A percentile compares a stretch with the other conserved stretches of the same genome.
Conservation (phyloP, 2,113 vertebrate genomes). For the Lichenostomus cassidix region DNA sequence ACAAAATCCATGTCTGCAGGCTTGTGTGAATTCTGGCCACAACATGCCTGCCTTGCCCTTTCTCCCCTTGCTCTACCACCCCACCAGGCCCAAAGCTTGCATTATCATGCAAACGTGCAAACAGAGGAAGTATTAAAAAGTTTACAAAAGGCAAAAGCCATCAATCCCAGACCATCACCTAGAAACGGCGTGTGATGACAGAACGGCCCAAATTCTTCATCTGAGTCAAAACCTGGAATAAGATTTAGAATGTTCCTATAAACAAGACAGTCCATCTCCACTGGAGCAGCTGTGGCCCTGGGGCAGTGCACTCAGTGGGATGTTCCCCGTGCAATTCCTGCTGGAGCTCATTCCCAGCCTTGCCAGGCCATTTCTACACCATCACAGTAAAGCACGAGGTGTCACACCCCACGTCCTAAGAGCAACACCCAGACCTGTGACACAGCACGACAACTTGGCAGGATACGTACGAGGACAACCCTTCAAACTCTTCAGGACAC, state of each 20-base stretch:
- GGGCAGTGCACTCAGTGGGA: constrained; percentile 20
- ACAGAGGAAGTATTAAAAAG: constrained; percentile 62
- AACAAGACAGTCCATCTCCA: constrained; percentile 51
- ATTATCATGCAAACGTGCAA: constrained; percentile 81
- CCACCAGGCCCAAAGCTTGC: constrained; percentile 39
- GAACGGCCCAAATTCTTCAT: constrained; percentile 78
- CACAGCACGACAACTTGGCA: neutral
- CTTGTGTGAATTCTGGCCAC: neutral
- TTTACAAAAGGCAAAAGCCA: constrained; percentile 59
- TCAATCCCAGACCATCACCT: constrained; percentile 76
- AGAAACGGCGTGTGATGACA: constrained; percentile 76
- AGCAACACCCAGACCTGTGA: neutral
- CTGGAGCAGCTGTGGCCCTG: constrained; percentile 59
- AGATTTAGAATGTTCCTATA: constrained; percentile 79
- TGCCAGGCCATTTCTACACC: neutral
- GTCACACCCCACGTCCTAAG: fast-evolving
- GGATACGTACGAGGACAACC: neutral
- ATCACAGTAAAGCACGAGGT: fast-evolving
- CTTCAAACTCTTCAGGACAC: neutral
- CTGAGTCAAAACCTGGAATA: constrained; percentile 84
- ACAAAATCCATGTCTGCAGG: constrained; percentile 14
- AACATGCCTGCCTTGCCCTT: constrained; percentile 64
- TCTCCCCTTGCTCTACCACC: constrained; percentile 30
- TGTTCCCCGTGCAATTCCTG: constrained; percentile 9
- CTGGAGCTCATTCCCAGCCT: constrained; percentile 44